These are phyloP conservation scores for Glaucidium brasilianum DNA, from an alignment of 2,113 vertebrate species.

Conservation along the genomic window DNA sequence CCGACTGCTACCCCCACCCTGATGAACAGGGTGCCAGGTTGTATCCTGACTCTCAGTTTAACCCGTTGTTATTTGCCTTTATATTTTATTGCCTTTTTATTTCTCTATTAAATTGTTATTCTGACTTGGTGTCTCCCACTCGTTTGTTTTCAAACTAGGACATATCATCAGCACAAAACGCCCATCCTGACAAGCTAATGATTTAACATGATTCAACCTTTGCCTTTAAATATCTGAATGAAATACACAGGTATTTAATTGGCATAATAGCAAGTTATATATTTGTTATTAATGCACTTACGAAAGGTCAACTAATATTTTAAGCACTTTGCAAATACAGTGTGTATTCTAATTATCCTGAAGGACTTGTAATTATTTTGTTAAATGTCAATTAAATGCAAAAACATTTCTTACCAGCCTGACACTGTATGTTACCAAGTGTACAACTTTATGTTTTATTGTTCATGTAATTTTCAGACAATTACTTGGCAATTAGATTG, in stretches of 20 bases:
- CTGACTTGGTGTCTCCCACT: no score
- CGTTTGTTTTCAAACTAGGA: no score
- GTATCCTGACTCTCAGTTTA: no score
- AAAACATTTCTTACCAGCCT: neutral
- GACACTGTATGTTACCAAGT: neutral
- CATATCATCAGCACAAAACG: neutral
- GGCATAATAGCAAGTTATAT: slow-evolving; percentile 14
- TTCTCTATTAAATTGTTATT: no score
- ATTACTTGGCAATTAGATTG: slow-evolving; percentile 17
- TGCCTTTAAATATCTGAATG: neutral
- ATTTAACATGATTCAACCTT: slow-evolving; percentile 37
- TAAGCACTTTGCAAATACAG: slow-evolving; percentile 33
- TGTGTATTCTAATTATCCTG: slow-evolving; percentile 49
- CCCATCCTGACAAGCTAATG: neutral
- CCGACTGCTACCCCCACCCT: no score
- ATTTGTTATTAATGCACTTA: slow-evolving; percentile 53
- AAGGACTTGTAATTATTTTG: slow-evolving; percentile 56
- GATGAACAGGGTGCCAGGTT: no score
- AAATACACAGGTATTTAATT: slow-evolving; percentile 34
- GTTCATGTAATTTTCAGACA: slow-evolving; percentile 19
- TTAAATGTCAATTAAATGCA: slow-evolving; percentile 68
- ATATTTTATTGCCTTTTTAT: no score
- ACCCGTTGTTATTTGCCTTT: no score
- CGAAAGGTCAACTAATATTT: slow-evolving; percentile 61
- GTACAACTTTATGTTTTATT: slow-evolving; percentile 13